Percentiles rank a stretch among this genome's conserved stretches.
Conservation (phyloP, 2,888 invertebrate genomes). For the Stomorhina lunata region DNA sequence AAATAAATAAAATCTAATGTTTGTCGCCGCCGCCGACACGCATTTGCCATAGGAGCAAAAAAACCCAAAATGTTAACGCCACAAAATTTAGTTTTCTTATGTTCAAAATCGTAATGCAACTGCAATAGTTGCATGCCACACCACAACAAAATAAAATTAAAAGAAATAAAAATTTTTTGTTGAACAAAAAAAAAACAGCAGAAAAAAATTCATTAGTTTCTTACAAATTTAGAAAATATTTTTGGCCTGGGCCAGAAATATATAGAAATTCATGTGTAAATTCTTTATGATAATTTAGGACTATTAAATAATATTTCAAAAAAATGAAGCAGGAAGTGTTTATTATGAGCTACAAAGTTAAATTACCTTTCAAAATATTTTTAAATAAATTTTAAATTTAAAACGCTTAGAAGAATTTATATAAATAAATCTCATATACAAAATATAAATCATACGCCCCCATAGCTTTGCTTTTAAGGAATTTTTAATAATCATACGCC, state of each 20-base stretch:
- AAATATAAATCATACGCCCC: too few species aligned
- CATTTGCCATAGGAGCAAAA: too few species aligned
- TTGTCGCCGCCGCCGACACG: conserved; percentile 38
- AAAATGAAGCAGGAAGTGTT: conserved; percentile 32
- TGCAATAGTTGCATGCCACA: background rate
- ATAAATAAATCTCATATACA: too few species aligned
- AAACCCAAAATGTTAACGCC: conserved; percentile 55
- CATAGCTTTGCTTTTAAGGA: too few species aligned
- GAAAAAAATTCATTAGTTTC: conserved; percentile 45
- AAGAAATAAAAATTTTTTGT: background rate
- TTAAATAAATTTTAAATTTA: too few species aligned
- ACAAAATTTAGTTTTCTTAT: conserved; percentile 18
- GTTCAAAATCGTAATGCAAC: background rate
- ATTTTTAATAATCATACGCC: too few species aligned
- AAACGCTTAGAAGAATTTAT: too few species aligned
- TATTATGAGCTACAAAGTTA: too few species aligned
- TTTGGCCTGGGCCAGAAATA: conserved; percentile 71
- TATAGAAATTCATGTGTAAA: conserved; percentile 19
- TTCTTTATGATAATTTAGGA: conserved; percentile 26
- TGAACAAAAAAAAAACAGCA: conserved; percentile 10
- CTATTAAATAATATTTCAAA: background rate
- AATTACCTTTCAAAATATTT: too few species aligned
- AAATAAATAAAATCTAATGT: background rate
- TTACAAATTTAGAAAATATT: conserved; percentile 77
- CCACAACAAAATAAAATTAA: conserved; percentile 11